Base-by-base conservation (phyloP, 1,140 invertebrate species). In the Sipha flava region DNA sequence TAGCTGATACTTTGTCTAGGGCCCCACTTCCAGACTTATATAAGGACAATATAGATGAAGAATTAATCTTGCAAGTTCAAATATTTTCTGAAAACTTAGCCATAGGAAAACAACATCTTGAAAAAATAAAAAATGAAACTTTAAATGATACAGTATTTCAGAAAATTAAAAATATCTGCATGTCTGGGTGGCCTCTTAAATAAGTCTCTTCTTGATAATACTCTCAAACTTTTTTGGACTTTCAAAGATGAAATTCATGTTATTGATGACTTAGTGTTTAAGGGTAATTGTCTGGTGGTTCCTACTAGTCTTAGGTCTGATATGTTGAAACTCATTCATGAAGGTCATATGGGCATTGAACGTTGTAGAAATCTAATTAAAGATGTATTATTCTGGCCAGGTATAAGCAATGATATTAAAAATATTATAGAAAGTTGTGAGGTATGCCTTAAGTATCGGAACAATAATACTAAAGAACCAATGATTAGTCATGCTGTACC, bases 341-440 rank as follows among this genome's bases (percentile, higher is more conserved):
- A 85, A 80, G 82, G 83, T 21, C 87, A 89, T 83, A 45, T 87
- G 70, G 87, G 87, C 1, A 83, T 85, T 79, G 85, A 85, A 62
- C 86, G 86, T 81, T 84, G 82, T 70, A 84, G 84, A 81, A 68
- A 79, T 34, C 80, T 82, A 77, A 85, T 86, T 29, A 82, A 84
- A 81, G 83, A 86, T 79, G 79, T 83, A 47, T 81, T 88, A 31
- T 87, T 83, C 82, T 87, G 86, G 86, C 86, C 86, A 26, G 82
- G 82, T 40, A 86, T 88, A 80, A 82, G 82, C 59, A 84, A 84
- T 52, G 84, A 88, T 64, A 87, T 88, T 62, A 83, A 85, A 83
- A 82, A 86, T 72, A 80, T 84, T n/a, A 82, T 88, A n/a, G 73
- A 79, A 29, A 84, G 83, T 79, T 88, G 87, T 84, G 54, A 82